phyloP scores from a whole-genome alignment of 2,797 vertebrate species.

The Rhinella marina region DNA sequence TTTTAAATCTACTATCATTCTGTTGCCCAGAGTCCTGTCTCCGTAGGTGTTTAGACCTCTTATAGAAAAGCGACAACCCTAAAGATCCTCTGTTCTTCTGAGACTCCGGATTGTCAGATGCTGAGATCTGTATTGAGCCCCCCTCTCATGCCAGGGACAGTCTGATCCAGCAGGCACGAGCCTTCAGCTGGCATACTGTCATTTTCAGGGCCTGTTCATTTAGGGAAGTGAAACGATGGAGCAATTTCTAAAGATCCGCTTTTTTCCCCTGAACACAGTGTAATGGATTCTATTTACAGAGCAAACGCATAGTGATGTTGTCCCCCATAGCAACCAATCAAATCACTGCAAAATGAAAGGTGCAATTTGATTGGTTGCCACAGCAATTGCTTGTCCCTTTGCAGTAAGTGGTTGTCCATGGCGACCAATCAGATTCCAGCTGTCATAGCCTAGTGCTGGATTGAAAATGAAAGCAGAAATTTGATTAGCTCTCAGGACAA shows the following conservation, averaged over 20 bases:
- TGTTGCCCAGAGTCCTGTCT: too few relatives aligned
- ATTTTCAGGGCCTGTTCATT: not conserved
- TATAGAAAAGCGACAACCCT: too few relatives aligned
- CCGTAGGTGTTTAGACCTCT: too few relatives aligned
- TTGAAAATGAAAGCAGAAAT: not conserved
- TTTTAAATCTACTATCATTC: too few relatives aligned
- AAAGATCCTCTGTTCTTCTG: too few relatives aligned
- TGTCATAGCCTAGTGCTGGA: too few relatives aligned
- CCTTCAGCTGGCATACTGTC: not conserved
- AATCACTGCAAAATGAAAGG: not conserved
- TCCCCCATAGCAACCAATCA: not conserved
- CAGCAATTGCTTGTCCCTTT: too few relatives aligned
- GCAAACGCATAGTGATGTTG: not conserved
- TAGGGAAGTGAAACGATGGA: conserved; percentile 8
- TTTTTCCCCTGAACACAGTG: not conserved
- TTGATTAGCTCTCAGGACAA: not conserved
- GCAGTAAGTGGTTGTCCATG: too few relatives aligned
- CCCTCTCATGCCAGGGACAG: not conserved
- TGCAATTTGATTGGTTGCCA: too few relatives aligned
- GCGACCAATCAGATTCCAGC: too few relatives aligned
- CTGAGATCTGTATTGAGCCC: not conserved
- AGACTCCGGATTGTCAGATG: not conserved
- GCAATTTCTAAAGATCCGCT: too few relatives aligned
- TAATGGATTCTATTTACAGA: not conserved
- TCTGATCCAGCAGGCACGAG: not conserved